Evolutionary conservation across 1,140 invertebrate species (phyloP).

Genomic region (Sarcophaga peregrina): DNA sequence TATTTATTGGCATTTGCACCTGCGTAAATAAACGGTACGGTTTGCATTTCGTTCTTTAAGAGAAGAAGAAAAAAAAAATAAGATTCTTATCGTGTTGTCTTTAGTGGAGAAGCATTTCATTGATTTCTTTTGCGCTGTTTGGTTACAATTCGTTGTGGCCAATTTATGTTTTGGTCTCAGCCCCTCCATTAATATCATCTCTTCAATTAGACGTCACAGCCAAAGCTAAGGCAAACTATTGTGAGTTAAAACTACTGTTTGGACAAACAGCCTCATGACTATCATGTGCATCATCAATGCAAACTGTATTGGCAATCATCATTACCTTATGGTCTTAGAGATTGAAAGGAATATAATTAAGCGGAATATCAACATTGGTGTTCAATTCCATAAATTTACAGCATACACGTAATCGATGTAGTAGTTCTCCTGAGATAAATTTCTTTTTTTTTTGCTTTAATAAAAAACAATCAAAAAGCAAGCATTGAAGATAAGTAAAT

Average conservation of each 20-base stretch:
- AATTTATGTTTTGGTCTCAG: conserved; percentile 12
- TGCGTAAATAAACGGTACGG: conserved; percentile 12
- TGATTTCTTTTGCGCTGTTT: conserved; percentile 1
- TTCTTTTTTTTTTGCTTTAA: too few relatives aligned
- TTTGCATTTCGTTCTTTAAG: not conserved
- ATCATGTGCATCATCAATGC: not conserved
- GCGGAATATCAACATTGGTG: too few relatives aligned
- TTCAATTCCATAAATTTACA: too few relatives aligned
- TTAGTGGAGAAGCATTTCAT: too few relatives aligned
- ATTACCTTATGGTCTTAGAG: too few relatives aligned
- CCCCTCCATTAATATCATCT: not conserved
- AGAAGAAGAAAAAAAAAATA: not conserved
- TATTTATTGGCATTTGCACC: conserved; percentile 14
- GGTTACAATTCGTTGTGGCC: not conserved
- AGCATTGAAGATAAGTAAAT: too few relatives aligned
- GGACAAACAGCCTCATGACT: not conserved
- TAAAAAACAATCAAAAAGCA: too few relatives aligned
- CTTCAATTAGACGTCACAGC: not conserved
- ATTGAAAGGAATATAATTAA: too few relatives aligned
- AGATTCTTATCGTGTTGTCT: not conserved
- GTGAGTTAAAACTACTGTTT: not conserved
- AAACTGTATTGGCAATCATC: too few relatives aligned
- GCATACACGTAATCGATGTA: too few relatives aligned
- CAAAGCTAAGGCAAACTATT: not conserved
- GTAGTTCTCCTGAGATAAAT: too few relatives aligned